Evolutionary conservation across 2,888 invertebrate species (phyloP).

Genomic region (Itoplectis maculator): DNA sequence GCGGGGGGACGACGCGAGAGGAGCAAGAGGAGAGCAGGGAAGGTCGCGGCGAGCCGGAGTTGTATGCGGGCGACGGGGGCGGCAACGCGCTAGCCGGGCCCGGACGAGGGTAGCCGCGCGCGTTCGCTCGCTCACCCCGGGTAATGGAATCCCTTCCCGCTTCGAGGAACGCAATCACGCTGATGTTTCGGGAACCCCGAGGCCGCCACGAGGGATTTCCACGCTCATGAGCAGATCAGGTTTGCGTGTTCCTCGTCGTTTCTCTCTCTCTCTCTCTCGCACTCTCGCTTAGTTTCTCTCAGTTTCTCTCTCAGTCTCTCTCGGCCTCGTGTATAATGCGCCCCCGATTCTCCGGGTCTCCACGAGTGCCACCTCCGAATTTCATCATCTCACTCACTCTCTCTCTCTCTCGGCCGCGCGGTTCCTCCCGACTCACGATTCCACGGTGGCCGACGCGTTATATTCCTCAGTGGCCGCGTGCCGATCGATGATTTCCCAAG

Average conservation of each 20-base stretch:
- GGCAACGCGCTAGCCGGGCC: conserved; percentile 66
- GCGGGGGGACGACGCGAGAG: conserved; percentile 40
- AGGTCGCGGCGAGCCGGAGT: conserved; percentile 47
- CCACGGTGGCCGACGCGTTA: conserved; percentile 47
- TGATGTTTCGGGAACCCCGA: conserved; percentile 83
- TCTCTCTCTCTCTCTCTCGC: conserved; percentile 66
- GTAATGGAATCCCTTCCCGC: conserved; percentile 83
- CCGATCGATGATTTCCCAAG: conserved; percentile 70
- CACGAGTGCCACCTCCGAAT: conserved; percentile 18
- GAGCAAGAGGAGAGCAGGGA: conserved; percentile 44
- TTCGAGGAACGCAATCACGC: conserved; percentile 83
- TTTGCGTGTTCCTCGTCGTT: conserved; percentile 77
- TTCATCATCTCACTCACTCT: conserved; percentile 34
- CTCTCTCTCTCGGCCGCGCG: no score
- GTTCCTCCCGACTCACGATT: conserved; percentile 54
- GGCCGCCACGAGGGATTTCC: conserved; percentile 83
- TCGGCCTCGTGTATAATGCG: conserved; percentile 22
- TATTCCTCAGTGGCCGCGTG: conserved; percentile 55
- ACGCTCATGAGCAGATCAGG: conserved; percentile 83
- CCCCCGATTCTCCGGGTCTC: conserved; percentile 64
- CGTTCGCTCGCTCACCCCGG: conserved; percentile 64
- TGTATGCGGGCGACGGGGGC: conserved; percentile 58
- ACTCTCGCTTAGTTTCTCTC: conserved; percentile 64
- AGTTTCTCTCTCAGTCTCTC: conserved; percentile 53
- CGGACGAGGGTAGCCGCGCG: conserved; percentile 75